Base-by-base conservation (phyloP, 2,888 invertebrate species). In the Eumerus sabulonum region DNA sequence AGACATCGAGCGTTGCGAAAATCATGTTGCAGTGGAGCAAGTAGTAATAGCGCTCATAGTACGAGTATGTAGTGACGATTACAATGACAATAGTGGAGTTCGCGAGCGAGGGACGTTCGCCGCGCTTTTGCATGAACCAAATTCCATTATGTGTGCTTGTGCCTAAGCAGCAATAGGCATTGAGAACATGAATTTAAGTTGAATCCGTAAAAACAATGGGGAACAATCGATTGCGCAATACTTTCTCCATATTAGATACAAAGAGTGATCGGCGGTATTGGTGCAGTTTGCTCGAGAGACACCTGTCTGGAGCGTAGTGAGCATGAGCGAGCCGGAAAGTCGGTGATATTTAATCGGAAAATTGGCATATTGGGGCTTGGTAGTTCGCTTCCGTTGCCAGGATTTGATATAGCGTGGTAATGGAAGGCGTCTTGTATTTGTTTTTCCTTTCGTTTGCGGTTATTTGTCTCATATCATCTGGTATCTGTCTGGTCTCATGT, bases 1-100 rank as follows among this genome's bases (percentile, higher is more conserved):
- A 74, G 51, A 70, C 68, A 68, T 66, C 12, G 18, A 60, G 45
- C 42, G 54, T 79, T 74, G 64, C 68, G 64, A 79, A 79, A 79
- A 79, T 19, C 27, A 36, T 64, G 59, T 57, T 73, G 73, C 27
- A 27, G 27, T 73, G 67, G 53, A 77, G 73, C 73, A 77, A 73
- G 77, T 77, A 62, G 67, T 50, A 74, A 56, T 42, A 36, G 60
- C n/a, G n/a, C n/a, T n/a, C n/a, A n/a, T n/a, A n/a, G n/a, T n/a
- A 27, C 27, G 2, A 2, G 27, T 27, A 40, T 38, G 44, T 38
- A 38, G 60, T 63, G 42, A 40, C 40, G 40, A n/a, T 27, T 4
- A 27, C 27, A 7, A 27, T 27, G 27, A 27, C 27, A 27, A 7
- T 27, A 27, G 53, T 60, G 64, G 16, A 48, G 38, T 35, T 60